Evolutionary conservation across 53 echinoderm and acorn worm genomes (phyloP).

Genomic region (Apostichopus leukothele): DNA sequence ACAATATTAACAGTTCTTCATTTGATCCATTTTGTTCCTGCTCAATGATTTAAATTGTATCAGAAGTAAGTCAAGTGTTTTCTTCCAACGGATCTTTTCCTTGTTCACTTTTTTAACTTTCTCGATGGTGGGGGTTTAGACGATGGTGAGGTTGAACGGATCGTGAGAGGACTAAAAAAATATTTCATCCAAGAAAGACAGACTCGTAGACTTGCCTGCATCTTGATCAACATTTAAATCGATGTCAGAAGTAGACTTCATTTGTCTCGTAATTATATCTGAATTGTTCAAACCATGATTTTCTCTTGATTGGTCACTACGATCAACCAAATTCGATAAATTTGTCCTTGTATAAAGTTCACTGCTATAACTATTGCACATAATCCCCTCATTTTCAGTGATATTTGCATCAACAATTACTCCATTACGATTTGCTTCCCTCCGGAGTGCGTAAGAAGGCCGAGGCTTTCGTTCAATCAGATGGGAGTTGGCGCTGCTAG

Average conservation of each 20-base stretch:
- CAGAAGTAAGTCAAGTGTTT: no score
- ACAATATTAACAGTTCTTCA: no score
- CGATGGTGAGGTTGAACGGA: neutral
- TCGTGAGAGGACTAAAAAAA: constrained; percentile 51
- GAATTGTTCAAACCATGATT: no score
- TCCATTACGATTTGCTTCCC: no score
- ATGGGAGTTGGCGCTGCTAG: no score
- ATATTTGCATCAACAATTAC: neutral
- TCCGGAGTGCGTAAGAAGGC: no score
- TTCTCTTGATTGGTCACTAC: neutral
- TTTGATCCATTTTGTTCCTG: no score
- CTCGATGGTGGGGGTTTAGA: no score
- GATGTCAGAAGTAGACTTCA: neutral
- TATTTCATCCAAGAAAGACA: constrained; percentile 88
- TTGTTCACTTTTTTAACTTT: no score
- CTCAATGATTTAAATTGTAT: no score
- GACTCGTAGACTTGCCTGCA: constrained; percentile 40
- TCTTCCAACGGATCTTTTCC: no score
- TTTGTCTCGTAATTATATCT: neutral
- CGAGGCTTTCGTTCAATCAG: no score
- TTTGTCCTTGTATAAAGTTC: neutral
- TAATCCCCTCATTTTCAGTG: neutral
- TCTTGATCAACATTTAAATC: neutral
- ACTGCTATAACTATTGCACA: constrained; percentile 18
- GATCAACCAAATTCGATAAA: neutral